Evolutionary conservation across 2,113 vertebrate genomes (phyloP).

Genomic region (Cyprinodon tularosa): DNA sequence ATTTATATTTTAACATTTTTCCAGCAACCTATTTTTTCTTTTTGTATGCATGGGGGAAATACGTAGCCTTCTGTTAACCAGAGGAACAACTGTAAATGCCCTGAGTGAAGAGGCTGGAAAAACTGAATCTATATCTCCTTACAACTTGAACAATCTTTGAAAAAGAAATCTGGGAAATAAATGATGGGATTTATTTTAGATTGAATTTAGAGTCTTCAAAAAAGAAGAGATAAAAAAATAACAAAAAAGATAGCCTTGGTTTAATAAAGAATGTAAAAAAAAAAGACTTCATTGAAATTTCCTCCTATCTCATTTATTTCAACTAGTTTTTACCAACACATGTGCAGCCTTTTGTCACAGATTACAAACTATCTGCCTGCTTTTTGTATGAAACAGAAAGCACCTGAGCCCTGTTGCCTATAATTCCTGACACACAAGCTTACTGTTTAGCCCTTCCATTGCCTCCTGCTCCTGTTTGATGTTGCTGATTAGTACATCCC

Average conservation of each 20-base stretch:
- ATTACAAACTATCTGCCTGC: not conserved
- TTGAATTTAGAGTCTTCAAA: not conserved
- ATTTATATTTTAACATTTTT: not conserved
- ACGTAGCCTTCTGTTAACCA: not conserved
- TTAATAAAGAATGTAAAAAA: not conserved
- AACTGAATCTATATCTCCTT: not conserved
- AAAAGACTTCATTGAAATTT: not conserved
- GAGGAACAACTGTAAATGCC: not conserved
- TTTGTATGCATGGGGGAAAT: not conserved
- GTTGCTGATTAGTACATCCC: conserved; percentile 3
- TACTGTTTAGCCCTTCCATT: conserved; percentile 8
- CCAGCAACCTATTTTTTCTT: not conserved
- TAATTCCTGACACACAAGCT: conserved; percentile 14
- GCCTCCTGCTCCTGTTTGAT: conserved; percentile 4
- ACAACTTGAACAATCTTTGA: not conserved
- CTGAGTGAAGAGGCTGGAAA: not conserved
- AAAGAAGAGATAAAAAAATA: too few relatives aligned
- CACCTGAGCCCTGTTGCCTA: conserved; percentile 6
- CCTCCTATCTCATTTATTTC: not conserved
- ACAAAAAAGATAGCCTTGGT: not conserved
- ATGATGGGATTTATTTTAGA: not conserved
- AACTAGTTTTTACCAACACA: not conserved
- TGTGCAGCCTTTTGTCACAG: not conserved
- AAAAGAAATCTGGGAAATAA: not conserved
- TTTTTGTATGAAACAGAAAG: conserved; percentile 18